Evolutionary conservation across 2,888 invertebrate species (phyloP).

Genomic region (Zhuqinia jingwanae): DNA sequence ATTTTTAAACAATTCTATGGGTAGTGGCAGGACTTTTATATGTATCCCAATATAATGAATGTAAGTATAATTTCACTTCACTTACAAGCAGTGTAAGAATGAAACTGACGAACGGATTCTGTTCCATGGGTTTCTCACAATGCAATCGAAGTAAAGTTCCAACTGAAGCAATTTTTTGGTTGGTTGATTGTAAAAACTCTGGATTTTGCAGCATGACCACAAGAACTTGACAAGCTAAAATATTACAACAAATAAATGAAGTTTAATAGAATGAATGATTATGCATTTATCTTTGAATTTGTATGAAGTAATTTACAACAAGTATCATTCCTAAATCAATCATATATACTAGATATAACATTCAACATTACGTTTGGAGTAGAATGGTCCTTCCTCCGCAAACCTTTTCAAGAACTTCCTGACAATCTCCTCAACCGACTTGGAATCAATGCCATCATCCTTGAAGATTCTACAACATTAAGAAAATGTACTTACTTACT

Average conservation of each 20-base stretch:
- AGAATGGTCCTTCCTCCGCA: constrained; percentile 57
- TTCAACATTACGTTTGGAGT: constrained; percentile 53
- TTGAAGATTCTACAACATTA: constrained; percentile 60
- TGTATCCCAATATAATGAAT: not conserved
- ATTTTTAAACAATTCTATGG: not conserved
- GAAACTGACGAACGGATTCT: constrained; percentile 87
- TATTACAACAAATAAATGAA: not conserved
- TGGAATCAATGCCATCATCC: constrained; percentile 38
- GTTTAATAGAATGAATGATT: not conserved
- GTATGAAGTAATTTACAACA: too few relatives aligned
- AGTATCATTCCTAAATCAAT: not conserved
- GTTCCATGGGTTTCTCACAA: constrained; percentile 83
- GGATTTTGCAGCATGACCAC: constrained; percentile 86
- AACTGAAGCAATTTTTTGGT: constrained; percentile 87
- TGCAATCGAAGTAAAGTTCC: constrained; percentile 88
- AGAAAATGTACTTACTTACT: not conserved
- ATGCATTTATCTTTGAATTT: not conserved
- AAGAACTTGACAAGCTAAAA: constrained; percentile 84
- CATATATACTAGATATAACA: not conserved
- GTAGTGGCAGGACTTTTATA: not conserved
- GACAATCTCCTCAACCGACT: constrained; percentile 30
- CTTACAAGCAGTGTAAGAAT: constrained; percentile 87
- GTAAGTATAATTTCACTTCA: too few relatives aligned
- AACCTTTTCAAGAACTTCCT: constrained; percentile 59
- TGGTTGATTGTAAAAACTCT: constrained; percentile 86